Base-by-base conservation (phyloP, 2,888 invertebrate species). In the Saturnia japonica region DNA sequence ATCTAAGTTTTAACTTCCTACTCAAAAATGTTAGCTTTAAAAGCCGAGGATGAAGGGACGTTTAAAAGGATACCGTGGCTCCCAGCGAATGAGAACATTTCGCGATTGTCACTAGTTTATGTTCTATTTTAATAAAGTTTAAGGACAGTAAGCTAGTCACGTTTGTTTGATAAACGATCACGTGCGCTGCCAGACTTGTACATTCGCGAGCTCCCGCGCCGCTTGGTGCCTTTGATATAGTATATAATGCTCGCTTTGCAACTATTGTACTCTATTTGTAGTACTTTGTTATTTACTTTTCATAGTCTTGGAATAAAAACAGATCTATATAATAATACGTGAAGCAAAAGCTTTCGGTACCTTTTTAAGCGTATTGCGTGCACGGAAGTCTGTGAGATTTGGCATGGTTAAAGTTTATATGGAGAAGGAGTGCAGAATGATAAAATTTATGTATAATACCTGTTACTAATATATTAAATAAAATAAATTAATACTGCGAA, bases 161-260 rank as follows among this genome's bases (percentile, higher is more conserved):
- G 77, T 71, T 68, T 71, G n/a, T 16, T 57, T 67, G 73, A 70
- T 74, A 75, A 74, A 74, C 74, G 76, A 72, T 74, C 76, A 78
- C 76, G 76, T 73, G 62, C 45, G 34, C 68, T 66, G 19, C 42
- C 68, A 40, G 40, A 9, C 64, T 19, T 25, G 62, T 40, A 40
- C 14, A 34, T 6, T 64, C 40, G 40, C 64, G 40, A 25, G 40
- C 14, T 40, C 11, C 22, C 54, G 54, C 54, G 54, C 22, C n/a
- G n/a, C n/a, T n/a, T n/a, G 28, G 16, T 22, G 62, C 22, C 22
- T 67, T 54, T 68, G 68, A 54, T 68, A 28, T 40, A 68, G 54
- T 42, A 54, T 68, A 28, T 40, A 68, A 54, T 42, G 68, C 25
- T 54, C 40, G 54, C 68, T 40, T 34, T 68, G 54, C 68, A 54